Percentiles rank a stretch among this genome's conserved stretches.
Conservation (phyloP, 2,797 vertebrate genomes). For the Melopsittacus undulatus region DNA sequence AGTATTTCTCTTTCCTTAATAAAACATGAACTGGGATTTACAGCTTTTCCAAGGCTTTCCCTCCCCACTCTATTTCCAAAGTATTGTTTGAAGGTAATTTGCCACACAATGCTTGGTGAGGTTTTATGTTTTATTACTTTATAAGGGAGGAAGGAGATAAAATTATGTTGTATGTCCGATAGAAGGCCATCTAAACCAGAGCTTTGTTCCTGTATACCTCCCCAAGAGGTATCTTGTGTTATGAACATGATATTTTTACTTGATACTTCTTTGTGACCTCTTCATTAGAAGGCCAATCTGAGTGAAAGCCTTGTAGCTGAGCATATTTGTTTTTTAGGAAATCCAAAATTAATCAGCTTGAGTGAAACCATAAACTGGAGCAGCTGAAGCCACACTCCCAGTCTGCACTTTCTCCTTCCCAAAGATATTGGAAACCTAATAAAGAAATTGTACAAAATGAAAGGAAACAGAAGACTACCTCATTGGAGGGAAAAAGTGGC, state of each 20-base stretch:
- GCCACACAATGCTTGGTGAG: not conserved
- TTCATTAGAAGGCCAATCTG: not conserved
- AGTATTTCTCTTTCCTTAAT: not conserved
- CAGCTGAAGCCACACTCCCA: not conserved
- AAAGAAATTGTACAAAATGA: not conserved
- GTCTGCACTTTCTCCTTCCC: not conserved
- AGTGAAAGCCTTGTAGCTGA: not conserved
- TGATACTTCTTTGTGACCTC: not conserved
- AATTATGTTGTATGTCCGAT: not conserved
- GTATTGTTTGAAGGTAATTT: not conserved
- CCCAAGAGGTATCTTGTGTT: not conserved
- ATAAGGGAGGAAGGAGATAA: not conserved
- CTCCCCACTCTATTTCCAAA: not conserved
- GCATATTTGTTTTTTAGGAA: not conserved
- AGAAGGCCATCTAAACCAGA: not conserved
- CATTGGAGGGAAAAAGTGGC: fast-evolving
- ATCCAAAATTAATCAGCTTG: not conserved
- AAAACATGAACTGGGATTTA: not conserved
- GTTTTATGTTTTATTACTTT: not conserved
- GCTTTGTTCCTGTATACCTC: not conserved
- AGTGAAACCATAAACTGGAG: not conserved
- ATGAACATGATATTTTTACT: not conserved
- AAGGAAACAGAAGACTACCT: not conserved
- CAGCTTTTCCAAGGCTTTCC: not conserved
- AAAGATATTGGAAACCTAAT: not conserved